Conservation (phyloP, 2,113 vertebrate genomes). For the Odontesthes bonariensis region DNA sequence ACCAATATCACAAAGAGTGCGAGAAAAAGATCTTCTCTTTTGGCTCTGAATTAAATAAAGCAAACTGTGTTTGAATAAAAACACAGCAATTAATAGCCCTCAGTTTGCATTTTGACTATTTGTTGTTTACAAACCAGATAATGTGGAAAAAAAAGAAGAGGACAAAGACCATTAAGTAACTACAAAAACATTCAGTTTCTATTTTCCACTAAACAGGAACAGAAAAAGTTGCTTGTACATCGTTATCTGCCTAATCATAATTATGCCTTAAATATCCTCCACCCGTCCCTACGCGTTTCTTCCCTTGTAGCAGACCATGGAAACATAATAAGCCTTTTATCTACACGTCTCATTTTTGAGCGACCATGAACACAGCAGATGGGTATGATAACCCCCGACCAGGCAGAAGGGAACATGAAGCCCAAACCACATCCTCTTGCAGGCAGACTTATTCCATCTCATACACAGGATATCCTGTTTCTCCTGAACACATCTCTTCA, state of each 20-base stretch:
- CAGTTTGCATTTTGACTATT: constrained; percentile 9
- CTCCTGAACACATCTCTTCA: background rate
- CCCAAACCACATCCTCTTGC: constrained; percentile 40
- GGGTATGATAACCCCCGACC: constrained; percentile 4
- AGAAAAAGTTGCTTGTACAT: background rate
- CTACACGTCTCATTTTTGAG: too few species aligned
- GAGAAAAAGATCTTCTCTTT: constrained; percentile 23
- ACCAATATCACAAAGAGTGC: constrained; percentile 28
- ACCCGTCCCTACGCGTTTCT: too few species aligned
- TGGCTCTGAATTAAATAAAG: constrained; percentile 8
- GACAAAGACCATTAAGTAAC: too few species aligned
- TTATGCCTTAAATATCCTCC: too few species aligned
- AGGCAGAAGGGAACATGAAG: constrained; percentile 6
- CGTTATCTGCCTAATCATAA: too few species aligned
- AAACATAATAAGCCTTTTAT: too few species aligned
- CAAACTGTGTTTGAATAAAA: constrained; percentile 26
- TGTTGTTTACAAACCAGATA: background rate
- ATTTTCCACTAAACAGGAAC: background rate
- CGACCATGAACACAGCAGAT: background rate
- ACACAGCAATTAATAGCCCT: background rate
- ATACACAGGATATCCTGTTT: constrained; percentile 56
- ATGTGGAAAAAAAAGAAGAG: background rate
- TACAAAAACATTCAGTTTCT: too few species aligned
- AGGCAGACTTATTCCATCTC: constrained; percentile 2
- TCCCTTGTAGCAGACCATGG: too few species aligned